Evolutionary conservation across 2,797 vertebrate species (phyloP).

Genomic region (Rhabdomys pumilio): DNA sequence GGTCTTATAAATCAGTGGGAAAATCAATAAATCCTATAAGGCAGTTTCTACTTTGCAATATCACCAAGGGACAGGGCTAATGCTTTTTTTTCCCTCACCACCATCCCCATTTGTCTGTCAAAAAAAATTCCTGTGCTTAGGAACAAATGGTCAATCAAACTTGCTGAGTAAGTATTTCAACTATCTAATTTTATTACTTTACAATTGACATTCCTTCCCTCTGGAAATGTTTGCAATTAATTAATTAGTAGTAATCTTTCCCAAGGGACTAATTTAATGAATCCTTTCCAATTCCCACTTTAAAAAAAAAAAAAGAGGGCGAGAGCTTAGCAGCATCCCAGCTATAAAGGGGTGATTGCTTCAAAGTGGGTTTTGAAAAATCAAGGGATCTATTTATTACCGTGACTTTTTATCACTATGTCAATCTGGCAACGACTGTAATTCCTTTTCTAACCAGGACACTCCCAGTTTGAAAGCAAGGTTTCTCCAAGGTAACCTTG

Average conservation of each 20-base stretch:
- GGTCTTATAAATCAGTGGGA: constrained; percentile 80
- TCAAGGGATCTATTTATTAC: constrained; percentile 64
- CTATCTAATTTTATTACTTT: constrained; percentile 88
- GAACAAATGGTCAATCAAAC: constrained; percentile 76
- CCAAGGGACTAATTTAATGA: constrained; percentile 87
- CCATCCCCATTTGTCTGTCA: constrained; percentile 76
- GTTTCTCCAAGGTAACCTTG: constrained; percentile 41
- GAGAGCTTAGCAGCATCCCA: constrained; percentile 53
- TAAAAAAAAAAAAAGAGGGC: constrained; percentile 12
- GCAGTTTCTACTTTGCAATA: constrained; percentile 67
- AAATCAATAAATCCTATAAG: constrained; percentile 80
- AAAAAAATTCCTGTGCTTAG: constrained; percentile 68
- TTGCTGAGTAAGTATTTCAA: constrained; percentile 89
- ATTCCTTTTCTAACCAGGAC: constrained; percentile 71
- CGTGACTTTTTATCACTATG: constrained; percentile 75
- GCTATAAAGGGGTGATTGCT: constrained; percentile 45
- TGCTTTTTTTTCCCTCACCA: constrained; percentile 54
- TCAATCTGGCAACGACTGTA: constrained; percentile 63
- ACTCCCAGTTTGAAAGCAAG: constrained; percentile 39
- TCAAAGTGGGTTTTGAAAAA: constrained; percentile 69
- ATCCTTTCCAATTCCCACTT: constrained; percentile 80
- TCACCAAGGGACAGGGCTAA: constrained; percentile 70
- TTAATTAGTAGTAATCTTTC: constrained; percentile 90
- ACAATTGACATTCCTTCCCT: constrained; percentile 89
- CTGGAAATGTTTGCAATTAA: constrained; percentile 90